These are phyloP conservation scores for Priocnemis perturbator DNA, from an alignment of 2,888 invertebrate species.

Conservation along the genomic window DNA sequence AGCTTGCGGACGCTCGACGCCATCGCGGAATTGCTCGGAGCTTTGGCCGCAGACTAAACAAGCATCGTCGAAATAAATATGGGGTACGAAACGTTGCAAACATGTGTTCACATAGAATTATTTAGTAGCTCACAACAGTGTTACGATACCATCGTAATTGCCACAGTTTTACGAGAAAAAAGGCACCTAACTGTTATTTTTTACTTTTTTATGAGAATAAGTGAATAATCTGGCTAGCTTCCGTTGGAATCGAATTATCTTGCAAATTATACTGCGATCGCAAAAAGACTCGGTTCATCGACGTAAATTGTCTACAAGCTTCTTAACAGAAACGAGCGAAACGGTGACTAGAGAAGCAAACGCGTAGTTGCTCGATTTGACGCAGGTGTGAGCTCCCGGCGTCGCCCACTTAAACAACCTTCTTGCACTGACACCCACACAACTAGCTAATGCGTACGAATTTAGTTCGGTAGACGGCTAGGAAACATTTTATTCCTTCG, in stretches of 20 bases:
- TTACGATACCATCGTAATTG: too few relatives aligned
- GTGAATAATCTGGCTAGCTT: too few relatives aligned
- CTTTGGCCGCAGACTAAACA: slow-evolving; percentile 49
- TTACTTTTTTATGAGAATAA: too few relatives aligned
- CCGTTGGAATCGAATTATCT: too few relatives aligned
- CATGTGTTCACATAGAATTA: slow-evolving; percentile 36
- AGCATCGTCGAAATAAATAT: slow-evolving; percentile 44
- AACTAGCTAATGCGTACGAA: neutral
- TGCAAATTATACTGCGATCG: too few relatives aligned
- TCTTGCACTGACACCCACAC: slow-evolving; percentile 18
- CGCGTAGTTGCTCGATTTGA: slow-evolving; percentile 27
- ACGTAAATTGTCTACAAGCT: too few relatives aligned
- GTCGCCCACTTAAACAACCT: slow-evolving; percentile 35
- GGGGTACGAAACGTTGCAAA: slow-evolving; percentile 31
- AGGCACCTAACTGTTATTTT: too few relatives aligned
- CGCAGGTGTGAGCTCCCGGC: slow-evolving; percentile 47
- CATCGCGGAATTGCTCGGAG: neutral
- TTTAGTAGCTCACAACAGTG: too few relatives aligned
- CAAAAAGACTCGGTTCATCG: too few relatives aligned
- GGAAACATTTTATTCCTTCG: neutral
- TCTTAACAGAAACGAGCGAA: too few relatives aligned
- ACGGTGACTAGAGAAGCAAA: neutral
- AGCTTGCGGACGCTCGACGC: neutral
- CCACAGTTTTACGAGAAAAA: too few relatives aligned
- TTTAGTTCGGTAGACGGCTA: neutral